Base-by-base conservation (phyloP, 2,797 vertebrate genomes). In the Gouania willdenowi region DNA sequence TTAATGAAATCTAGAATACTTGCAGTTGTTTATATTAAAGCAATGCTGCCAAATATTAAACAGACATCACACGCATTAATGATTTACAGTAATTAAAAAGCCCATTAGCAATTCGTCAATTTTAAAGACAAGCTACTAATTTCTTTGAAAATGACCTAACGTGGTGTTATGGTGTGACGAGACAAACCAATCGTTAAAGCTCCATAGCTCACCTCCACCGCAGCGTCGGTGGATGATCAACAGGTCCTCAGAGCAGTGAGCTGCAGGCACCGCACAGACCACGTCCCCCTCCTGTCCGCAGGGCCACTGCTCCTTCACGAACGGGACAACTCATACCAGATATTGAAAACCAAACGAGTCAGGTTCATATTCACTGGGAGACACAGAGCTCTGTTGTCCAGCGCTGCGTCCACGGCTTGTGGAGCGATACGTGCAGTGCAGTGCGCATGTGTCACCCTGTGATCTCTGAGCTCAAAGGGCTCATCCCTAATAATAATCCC, bases 381-480 rank as follows among this genome's bases (percentile, higher is more conserved):
- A 35, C 49, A 24, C 45, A 6, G 29, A 36, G 59, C 34, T 62
- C 72, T 61, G 43, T 11, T 11, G 5, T 9, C 16, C 34, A 19
- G 40, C 37, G 24, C 26, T 39, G 27, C 20, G 67, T 55, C 53
- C 51, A 55, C 53, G 36, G 41, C 59, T 60, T 13, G 30, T 8
- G n/a, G 51, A 37, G 60, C 50, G n/a, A 51, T 37, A 60, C 50
- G 59, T 49, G 26, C 39, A 31, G 36, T 8, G 54, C 50, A 81
- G 44, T 82, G 82, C 82, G 82, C 84, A 82, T 75, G 81, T 78
- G 81, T 78, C 78, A 63, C 64, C 64, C 48, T 62, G 32, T 80
- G 84, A 80, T 79, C 81, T 73, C 14, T 52, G 60, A 41, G 33
- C 66, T 25, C 53, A 41, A 3, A 58, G 56, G 49, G 58, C 59